Base-by-base conservation (phyloP, 37 sponge, comb jelly and placozoan genomes). In the Ephydatia muelleri region DNA sequence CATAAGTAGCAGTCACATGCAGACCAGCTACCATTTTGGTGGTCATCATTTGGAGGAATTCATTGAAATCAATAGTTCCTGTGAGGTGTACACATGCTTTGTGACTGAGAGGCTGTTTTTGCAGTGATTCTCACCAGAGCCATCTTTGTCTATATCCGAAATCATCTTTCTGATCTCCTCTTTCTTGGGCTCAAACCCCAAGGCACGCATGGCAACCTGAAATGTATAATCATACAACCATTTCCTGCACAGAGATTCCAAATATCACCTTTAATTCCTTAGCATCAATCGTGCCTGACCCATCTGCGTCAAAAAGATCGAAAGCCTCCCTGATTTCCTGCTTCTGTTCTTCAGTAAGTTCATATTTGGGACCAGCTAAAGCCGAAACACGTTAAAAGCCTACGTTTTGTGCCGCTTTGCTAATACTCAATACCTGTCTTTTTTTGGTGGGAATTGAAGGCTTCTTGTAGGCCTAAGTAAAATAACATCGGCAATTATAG, bases 181-280 rank as follows among this genome's bases (percentile, higher is more conserved):
- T 72, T 96, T 96, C 92, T 98, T 98, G 33, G 99, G 99, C 83
- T 98, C 99, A 87, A 98, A 98, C 14, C 99, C 97, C 21, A 96
- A 86, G 8, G 97, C 99, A 74, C 95, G 68, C 96, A 96, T 98
- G 19, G 98, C 96, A 40, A 97, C 98, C 98, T 97, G 68, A 29
- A 64, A 34, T 12, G 57, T 57, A 14, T 21, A 57, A 1, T 21
- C 0, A 14, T 19, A 57, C 12, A 1, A 57, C 16, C 57, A 19
- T n/a, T n/a, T n/a, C n/a, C n/a, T n/a, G n/a, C n/a, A n/a, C n/a
- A n/a, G n/a, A n/a, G n/a, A n/a, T n/a, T n/a, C n/a, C n/a, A n/a
- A n/a, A n/a, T n/a, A n/a, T 21, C 26, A 31, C 98, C 90, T 97
- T 97, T 5, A 97, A 88, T 72, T 98, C 99, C 68, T 98, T 98